Base-by-base conservation (phyloP, 2,888 invertebrate species). In the Drosophila suboccidentalis region DNA sequence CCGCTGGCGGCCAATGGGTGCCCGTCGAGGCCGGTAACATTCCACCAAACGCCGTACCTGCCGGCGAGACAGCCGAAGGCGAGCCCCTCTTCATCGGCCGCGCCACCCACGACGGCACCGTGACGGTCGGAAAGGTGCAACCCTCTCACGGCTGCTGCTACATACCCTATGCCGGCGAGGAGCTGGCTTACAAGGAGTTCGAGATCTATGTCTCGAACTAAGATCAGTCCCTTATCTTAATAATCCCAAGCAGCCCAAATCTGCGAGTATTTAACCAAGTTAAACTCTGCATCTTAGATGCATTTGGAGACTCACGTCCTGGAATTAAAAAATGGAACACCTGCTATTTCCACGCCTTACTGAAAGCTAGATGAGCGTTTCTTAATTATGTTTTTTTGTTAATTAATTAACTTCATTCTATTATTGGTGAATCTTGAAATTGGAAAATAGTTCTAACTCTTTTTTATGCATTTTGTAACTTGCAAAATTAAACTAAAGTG, bases 61-160 rank as follows among this genome's bases (percentile, higher is more conserved):
- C 93, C n/a, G 96, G 96, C 9, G 94, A 96, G 88, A 93, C 94
- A 10, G 96, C 96, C 89, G 95, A 96, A 34, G 97, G 97, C 0
- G 97, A 97, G 90, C 95, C 96, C 0, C 94, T 97, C 2, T 97
- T 94, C 92, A 93, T 97, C 39, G 97, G 97, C 15, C 95, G 97
- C 75, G 96, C 95, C 0, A 93, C 94, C 41, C 97, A 97, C 88
- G 96, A 97, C 80, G 96, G 96, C 65, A 95, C 95, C 67, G 76
- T 96, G 50, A 96, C 96, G 26, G 94, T 95, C 29, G 97, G 97
- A 88, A 97, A 97, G 93, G 95, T 97, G 2, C 97, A 97, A 86
- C 95, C 96, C 39, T 96, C 96, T 9, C 97, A 97, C 90, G 96
- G 95, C 29, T 95, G 95, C 59, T 95, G 96, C 91, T 97, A 97